Conservation (phyloP, 2,888 invertebrate genomes). For the Thera britannica region DNA sequence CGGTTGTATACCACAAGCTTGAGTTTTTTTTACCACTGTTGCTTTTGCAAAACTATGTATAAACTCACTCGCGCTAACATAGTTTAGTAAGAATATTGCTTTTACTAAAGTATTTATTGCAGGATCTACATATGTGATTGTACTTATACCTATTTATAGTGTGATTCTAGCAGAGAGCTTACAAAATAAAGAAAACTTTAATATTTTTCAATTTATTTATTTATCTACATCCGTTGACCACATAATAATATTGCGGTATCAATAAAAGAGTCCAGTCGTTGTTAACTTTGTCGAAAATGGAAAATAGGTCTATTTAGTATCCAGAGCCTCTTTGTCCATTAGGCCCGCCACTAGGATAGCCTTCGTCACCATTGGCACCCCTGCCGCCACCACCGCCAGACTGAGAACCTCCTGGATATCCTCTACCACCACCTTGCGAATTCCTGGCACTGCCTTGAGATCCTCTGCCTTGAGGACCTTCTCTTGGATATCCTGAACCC, state of each 20-base stretch:
- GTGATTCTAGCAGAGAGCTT: not conserved
- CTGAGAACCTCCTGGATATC: slow-evolving; percentile 46
- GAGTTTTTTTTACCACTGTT: not conserved
- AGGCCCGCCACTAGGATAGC: slow-evolving; percentile 75
- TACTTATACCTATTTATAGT: not conserved
- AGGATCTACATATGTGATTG: not conserved
- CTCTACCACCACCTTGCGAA: slow-evolving; percentile 47
- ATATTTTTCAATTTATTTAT: slow-evolving; percentile 34
- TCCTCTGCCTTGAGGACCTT: slow-evolving; percentile 48
- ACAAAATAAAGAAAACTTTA: slow-evolving; percentile 33
- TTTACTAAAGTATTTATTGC: slow-evolving; percentile 7
- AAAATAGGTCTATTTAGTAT: slow-evolving; percentile 52
- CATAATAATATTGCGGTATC: slow-evolving; percentile 10
- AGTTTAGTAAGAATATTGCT: slow-evolving; percentile 2
- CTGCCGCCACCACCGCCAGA: slow-evolving; percentile 26
- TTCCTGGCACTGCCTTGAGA: slow-evolving; percentile 54
- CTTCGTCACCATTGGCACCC: slow-evolving; percentile 54
- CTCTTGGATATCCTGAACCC: slow-evolving; percentile 53
- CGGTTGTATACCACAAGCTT: no score
- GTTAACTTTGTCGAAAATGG: not conserved
- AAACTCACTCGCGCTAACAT: not conserved
- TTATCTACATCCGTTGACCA: slow-evolving; percentile 32
- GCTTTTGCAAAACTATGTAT: not conserved
- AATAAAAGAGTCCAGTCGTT: slow-evolving; percentile 24
- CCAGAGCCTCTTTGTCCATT: slow-evolving; percentile 75